Base-by-base conservation (phyloP, 1,140 invertebrate genomes). In the Lepidotrigona ventralis region DNA sequence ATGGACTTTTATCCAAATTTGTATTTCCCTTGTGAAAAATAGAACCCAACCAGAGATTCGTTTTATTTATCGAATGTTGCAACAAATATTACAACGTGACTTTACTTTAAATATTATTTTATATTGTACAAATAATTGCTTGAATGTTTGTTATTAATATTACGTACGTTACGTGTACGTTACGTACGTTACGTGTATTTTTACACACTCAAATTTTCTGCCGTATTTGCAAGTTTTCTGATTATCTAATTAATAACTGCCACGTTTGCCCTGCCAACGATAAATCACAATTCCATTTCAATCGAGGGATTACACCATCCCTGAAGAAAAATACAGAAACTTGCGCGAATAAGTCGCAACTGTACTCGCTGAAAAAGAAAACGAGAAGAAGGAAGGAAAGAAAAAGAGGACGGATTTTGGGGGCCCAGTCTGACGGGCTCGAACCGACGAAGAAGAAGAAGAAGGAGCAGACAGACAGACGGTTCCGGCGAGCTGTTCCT, bases 401-500 rank as follows among this genome's bases (percentile, higher is more conserved):
- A 12, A 51, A 33, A 54, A 75, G 63, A 69, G 26, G 64, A 33
- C 21, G 29, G 68, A 76, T 81, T 74, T 74, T 81, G n/a, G 72
- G 29, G 21, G 14, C 39, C 69, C 46, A 26, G 29, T 76, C 74
- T 33, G 21, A 12, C 9, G 39, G 23, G 54, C 17, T 56, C 33
- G 53, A 68, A 56, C 63, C 72, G 76, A 78, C 84, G 84, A 81
- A 46, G 39, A 6, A 8, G 8, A 15, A 19, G n/a, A 15, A 64
- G 68, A 60, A 60, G 12, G 63, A 60, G 53, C 39, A 74, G 56
- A 23, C 14, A 19, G 78, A 78, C 73, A 81, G 79, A 69, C n/a
- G 78, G 51, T 71, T 81, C 71, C 74, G 46, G 64, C 73, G 79
- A 66, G 54, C 53, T 70, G 72, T 85, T 53, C 53, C 64, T 54